A percentile compares a stretch with the other conserved stretches of the same genome.
phyloP scores from a whole-genome alignment of 2,797 vertebrate genomes.

The Darevskia mixta region DNA sequence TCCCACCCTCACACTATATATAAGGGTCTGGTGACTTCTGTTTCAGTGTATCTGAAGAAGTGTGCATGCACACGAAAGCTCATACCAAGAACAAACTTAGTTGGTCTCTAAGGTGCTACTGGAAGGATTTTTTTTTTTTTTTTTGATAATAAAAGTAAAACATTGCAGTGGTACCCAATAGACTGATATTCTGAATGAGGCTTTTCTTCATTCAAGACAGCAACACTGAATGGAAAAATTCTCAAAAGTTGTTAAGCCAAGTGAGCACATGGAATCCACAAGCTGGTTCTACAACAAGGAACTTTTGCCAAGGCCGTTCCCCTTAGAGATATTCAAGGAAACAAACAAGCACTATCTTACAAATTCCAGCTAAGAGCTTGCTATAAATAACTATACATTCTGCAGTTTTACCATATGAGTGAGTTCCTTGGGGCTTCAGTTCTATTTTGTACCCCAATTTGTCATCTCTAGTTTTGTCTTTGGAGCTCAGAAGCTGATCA shows the following conservation, averaged over 20 bases:
- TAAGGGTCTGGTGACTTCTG: too few relatives aligned
- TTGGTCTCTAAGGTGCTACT: too few relatives aligned
- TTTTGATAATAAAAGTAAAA: too few relatives aligned
- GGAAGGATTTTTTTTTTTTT: too few relatives aligned
- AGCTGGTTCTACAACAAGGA: slow-evolving; percentile 1
- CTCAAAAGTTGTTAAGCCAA: not conserved
- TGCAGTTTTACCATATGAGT: not conserved
- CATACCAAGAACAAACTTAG: too few relatives aligned
- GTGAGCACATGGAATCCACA: not conserved
- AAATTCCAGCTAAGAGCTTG: not conserved
- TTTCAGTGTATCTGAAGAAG: too few relatives aligned
- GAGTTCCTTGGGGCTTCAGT: too few relatives aligned
- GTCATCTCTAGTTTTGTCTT: slow-evolving; percentile 18
- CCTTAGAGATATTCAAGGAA: slow-evolving; percentile 15
- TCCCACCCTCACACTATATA: too few relatives aligned
- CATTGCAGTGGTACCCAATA: not conserved
- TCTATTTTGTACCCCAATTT: not conserved
- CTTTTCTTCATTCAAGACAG: not conserved
- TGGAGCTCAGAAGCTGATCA: not conserved
- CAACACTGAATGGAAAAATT: not conserved
- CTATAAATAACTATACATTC: not conserved
- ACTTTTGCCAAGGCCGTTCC: not conserved
- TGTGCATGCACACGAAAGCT: too few relatives aligned
- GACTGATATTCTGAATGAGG: not conserved
- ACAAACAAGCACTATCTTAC: not conserved